Conservation (phyloP, 2,797 vertebrate genomes). For the Sebastes cheni region DNA sequence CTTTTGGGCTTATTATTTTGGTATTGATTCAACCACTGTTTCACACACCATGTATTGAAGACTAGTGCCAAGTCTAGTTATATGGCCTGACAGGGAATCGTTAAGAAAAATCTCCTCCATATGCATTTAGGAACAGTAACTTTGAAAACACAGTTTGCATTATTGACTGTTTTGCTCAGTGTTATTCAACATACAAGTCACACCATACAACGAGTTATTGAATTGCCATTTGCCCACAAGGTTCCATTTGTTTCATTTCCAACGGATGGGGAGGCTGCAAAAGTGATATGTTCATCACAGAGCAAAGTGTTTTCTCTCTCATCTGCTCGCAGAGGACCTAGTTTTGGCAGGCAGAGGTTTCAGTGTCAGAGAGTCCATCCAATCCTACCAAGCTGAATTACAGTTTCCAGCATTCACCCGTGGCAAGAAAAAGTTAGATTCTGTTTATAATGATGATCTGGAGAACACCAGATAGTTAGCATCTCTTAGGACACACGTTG, state of each 20-base stretch:
- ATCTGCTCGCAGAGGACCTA: background rate
- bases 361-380: background rate
- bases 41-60: constrained; percentile 7
- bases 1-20: constrained; percentile 4
- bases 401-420: background rate
- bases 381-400: background rate
- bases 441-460: background rate
- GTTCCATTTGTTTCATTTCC: background rate
- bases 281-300: background rate
- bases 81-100: constrained; percentile 1
- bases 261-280: background rate
- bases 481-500: background rate
- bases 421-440: background rate
- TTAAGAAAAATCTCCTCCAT: background rate
- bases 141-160: background rate
- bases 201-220: background rate
- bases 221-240: background rate
- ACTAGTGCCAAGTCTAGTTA: background rate
- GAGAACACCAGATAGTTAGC: background rate
- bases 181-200: background rate
- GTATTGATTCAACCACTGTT: background rate
- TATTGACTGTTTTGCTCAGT: background rate
- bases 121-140: background rate
- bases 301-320: background rate
- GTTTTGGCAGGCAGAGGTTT: background rate